Percentiles rank a stretch among this genome's conserved stretches.
Conservation (phyloP, 2,113 vertebrate species). For the Paratilapia polleni region DNA sequence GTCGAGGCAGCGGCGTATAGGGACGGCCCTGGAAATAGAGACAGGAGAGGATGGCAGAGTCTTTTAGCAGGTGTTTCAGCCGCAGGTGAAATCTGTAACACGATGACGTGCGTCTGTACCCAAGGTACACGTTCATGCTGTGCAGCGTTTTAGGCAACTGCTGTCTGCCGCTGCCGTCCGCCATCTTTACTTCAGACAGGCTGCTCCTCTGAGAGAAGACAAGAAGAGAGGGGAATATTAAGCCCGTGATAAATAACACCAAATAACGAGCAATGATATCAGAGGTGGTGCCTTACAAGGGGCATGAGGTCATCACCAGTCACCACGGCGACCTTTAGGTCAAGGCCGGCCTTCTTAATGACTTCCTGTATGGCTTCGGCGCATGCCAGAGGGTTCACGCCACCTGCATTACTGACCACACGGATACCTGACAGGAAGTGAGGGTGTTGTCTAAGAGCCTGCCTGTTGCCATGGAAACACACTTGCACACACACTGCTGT, state of each 20-base stretch:
- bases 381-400: conserved; percentile 86
- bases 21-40: conserved; percentile 76
- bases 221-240: not conserved
- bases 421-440: conserved; percentile 80
- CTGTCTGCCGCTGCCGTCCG: conserved; percentile 65
- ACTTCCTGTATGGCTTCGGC: conserved; percentile 84
- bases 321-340: conserved; percentile 88
- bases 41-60: not conserved
- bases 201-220: conserved; percentile 74
- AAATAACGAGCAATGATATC: not conserved
- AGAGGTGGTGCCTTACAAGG: conserved; percentile 68
- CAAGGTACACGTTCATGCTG: conserved; percentile 89
- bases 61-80: not conserved
- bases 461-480: conserved; percentile 3
- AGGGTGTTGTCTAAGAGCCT: not conserved
- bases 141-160: conserved; percentile 82
- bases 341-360: conserved; percentile 82
- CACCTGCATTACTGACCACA: conserved; percentile 87
- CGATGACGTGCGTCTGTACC: conserved; percentile 66
- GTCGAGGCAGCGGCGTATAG: conserved; percentile 87
- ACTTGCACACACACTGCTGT: accelerated
- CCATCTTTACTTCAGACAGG: conserved; percentile 76
- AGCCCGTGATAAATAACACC: not conserved
- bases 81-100: not conserved
- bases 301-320: conserved; percentile 89